phyloP scores from a whole-genome alignment of 2,888 invertebrate genomes.

The Habrosyne pyritoides region DNA sequence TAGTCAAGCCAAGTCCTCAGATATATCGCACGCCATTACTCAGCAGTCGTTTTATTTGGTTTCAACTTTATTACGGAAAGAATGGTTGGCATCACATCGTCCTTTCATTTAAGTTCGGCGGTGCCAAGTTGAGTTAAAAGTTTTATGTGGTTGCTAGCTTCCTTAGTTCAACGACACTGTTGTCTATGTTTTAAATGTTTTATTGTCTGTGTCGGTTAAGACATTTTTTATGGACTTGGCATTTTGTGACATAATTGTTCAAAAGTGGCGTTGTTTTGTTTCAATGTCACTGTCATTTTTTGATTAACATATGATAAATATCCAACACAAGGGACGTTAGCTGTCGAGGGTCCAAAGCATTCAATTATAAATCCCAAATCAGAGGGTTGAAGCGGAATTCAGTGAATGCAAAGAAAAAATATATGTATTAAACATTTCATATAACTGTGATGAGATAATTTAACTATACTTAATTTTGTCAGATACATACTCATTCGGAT shows the following conservation, averaged over 20 bases:
- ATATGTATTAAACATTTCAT: background rate
- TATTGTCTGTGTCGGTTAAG: background rate
- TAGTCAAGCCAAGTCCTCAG: background rate
- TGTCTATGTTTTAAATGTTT: background rate
- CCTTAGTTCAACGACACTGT: slow-evolving; percentile 13
- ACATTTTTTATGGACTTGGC: background rate
- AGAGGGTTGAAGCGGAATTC: background rate
- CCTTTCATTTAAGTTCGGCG: slow-evolving; percentile 33
- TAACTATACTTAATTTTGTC: no score
- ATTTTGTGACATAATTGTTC: background rate
- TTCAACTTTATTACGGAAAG: slow-evolving; percentile 26
- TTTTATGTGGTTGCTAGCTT: slow-evolving; percentile 12
- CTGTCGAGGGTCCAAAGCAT: background rate
- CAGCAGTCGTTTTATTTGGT: background rate
- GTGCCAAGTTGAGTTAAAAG: slow-evolving; percentile 22
- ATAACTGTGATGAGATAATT: background rate
- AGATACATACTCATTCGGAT: no score
- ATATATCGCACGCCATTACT: background rate
- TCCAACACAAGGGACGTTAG: background rate
- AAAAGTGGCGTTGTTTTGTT: no score
- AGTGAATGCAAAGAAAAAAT: background rate
- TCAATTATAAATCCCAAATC: background rate
- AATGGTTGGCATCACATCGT: slow-evolving; percentile 22
- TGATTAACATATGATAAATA: background rate
- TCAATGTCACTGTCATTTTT: no score